Base-by-base conservation (phyloP, 2,888 invertebrate species). In the Scaptomyza caliginosa region DNA sequence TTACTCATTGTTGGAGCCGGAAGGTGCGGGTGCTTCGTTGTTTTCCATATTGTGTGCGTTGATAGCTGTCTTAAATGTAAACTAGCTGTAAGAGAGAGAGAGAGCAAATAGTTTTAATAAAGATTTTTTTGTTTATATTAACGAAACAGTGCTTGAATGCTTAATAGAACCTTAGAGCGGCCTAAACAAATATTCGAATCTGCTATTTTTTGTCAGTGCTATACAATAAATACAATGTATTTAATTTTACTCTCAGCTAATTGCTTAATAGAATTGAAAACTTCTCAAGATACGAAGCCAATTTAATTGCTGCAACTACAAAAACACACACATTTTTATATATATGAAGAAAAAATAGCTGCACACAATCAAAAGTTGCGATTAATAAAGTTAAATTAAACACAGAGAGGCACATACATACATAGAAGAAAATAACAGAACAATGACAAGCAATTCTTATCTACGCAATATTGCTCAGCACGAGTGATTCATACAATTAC, bases 1-100 rank as follows among this genome's bases (percentile, higher is more conserved):
- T 87, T 87, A 84, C 83, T 84, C 83, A 79, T 79, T 79, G 46
- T 73, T 84, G 43, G 86, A 77, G 30, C 83, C 83, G 46, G 83
- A 87, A 38, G 82, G 88, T 58, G 83, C 70, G 57, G 83, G 83
- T 32, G 67, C 70, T 36, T 84, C 83, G 69, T 87, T 84, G 62
- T 82, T 87, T 67, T 84, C 83, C 83, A 84, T 84, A 24, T 59
- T 66, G 6, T 60, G 46, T 65, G 58, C 51, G 32, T 51, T 36
- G 50, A 26, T 36, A 23, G 21, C 32, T 46, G 26, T 38, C 16
- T 46, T 28, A 49, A 56, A 39, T 46, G 21, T 42, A n/a, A 50
- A 16, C 36, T 49, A 34, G 36, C 64, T 66, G 48, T 5, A 36
- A 62, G 46, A 24, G 16, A 45, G 19, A 10, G n/a, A n/a, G n/a